Conservation (phyloP, 2,113 vertebrate genomes). For the Ammodytes dubius region DNA sequence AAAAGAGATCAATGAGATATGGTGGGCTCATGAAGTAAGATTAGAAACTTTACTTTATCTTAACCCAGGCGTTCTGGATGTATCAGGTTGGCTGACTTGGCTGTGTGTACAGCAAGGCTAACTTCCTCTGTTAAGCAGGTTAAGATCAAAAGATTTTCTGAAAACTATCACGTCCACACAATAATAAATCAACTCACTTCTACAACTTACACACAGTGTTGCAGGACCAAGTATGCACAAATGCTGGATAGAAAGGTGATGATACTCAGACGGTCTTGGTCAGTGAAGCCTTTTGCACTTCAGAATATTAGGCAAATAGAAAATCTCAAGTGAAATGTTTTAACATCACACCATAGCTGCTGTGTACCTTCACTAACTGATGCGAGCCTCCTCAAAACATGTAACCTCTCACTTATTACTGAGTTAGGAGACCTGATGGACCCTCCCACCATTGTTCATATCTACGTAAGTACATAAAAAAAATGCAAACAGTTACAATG, state of each 20-base stretch:
- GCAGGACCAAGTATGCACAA: neutral
- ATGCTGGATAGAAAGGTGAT: neutral
- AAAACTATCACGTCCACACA: neutral
- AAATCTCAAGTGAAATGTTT: neutral
- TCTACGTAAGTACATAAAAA: neutral
- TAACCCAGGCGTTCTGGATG: neutral
- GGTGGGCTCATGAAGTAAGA: constrained; percentile 14
- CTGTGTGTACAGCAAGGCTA: neutral
- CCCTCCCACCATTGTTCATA: neutral
- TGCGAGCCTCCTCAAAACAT: no score
- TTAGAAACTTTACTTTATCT: constrained; percentile 8
- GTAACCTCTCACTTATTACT: no score
- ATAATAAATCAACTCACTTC: neutral
- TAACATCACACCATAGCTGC: neutral
- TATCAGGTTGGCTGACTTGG: constrained; percentile 1
- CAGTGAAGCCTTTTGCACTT: neutral
- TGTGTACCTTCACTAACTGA: neutral
- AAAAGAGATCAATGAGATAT: neutral
- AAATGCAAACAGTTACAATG: neutral
- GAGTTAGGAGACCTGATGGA: neutral
- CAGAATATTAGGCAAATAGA: neutral
- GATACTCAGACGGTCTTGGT: neutral
- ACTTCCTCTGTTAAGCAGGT: constrained; percentile 2
- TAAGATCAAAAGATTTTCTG: constrained; percentile 4
- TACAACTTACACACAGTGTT: neutral